Conservation (phyloP, 1,140 invertebrate genomes). For the Acyrthosiphon pisum region DNA sequence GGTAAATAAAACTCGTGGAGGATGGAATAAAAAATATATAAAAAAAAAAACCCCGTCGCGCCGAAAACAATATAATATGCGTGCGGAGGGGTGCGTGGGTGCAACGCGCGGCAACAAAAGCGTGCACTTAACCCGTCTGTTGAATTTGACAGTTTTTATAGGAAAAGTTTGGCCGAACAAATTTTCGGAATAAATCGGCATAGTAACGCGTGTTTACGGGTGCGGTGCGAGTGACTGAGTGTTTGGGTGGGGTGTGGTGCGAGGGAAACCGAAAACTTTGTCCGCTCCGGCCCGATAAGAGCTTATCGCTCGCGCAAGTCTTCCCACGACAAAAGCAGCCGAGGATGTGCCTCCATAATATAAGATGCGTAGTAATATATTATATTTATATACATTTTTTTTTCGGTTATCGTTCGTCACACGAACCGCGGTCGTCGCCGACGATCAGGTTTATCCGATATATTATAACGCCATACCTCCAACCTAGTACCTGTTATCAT, state of each 20-base stretch:
- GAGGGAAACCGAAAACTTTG: neutral
- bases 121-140: conserved; percentile 17
- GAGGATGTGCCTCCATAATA: neutral
- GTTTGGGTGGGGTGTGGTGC: no score
- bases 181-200: conserved; percentile 40
- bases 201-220: neutral
- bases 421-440: neutral
- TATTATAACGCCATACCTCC: no score
- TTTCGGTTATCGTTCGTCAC: neutral
- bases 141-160: conserved; percentile 24
- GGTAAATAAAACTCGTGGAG: neutral
- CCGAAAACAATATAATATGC: conserved; percentile 14
- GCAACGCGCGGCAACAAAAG: neutral
- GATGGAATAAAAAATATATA: neutral
- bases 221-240: no score
- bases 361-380: neutral
- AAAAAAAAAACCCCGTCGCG: neutral
- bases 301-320: neutral
- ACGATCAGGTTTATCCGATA: no score
- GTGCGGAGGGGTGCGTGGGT: neutral
- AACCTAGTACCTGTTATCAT: neutral
- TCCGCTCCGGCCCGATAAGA: neutral
- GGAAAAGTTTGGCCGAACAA: conserved; percentile 16
- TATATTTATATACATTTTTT: neutral
- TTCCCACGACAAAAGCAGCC: neutral